Evolutionary conservation across 2,113 vertebrate species (phyloP).

Genomic region (Rhabdomys dilectus): DNA sequence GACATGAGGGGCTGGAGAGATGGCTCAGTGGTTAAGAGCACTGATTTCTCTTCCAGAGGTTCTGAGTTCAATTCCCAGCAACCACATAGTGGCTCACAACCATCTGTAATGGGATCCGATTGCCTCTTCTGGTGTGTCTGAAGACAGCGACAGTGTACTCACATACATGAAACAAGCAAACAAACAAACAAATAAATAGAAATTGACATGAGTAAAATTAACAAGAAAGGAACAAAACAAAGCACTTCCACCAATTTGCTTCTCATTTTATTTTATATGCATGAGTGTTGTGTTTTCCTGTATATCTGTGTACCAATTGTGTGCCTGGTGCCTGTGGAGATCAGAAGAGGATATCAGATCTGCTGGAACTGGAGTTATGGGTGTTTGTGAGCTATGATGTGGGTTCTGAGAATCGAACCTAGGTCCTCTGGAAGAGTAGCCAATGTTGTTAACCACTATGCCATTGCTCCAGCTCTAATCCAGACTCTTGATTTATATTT

Average conservation of each 20-base stretch:
- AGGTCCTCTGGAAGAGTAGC: not conserved
- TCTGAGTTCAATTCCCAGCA: no score
- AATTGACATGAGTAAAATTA: conserved; percentile 16
- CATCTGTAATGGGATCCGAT: no score
- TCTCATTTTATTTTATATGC: not conserved
- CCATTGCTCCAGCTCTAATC: not conserved
- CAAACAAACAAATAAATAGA: not conserved
- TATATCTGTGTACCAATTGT: not conserved
- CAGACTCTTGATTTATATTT: not conserved
- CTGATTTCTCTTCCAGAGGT: no score
- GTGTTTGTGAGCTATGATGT: not conserved
- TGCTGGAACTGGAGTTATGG: not conserved
- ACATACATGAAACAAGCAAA: no score
- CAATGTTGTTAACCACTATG: not conserved
- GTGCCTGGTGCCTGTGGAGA: not conserved
- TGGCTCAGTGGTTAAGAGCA: no score
- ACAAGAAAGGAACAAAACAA: not conserved
- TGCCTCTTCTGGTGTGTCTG: no score
- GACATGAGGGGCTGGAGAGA: not conserved
- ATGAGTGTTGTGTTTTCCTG: not conserved
- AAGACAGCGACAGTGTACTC: no score
- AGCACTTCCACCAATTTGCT: not conserved
- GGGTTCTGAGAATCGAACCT: not conserved
- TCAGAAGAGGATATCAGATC: not conserved
- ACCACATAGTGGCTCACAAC: no score